Evolutionary conservation across 2,113 vertebrate species (phyloP).

Genomic region (Ictidomys tridecemlineatus): DNA sequence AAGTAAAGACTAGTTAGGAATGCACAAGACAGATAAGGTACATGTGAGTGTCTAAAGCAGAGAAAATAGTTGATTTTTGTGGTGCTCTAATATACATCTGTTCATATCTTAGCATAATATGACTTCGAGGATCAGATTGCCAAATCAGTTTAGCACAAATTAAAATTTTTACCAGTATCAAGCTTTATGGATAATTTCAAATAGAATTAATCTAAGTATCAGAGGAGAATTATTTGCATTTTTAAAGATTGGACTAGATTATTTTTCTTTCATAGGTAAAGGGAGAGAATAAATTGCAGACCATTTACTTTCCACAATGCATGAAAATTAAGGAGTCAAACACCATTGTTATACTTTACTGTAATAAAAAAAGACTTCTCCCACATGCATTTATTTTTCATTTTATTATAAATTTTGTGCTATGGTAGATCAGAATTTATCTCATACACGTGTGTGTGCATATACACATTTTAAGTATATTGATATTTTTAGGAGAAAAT

Average conservation of each 20-base stretch:
- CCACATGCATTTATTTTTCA: constrained; percentile 7
- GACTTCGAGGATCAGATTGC: not conserved
- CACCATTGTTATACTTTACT: not conserved
- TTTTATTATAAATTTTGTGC: constrained; percentile 1
- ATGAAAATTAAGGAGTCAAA: not conserved
- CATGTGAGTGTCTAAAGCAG: not conserved
- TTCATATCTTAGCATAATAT: not conserved
- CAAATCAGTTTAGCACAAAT: not conserved
- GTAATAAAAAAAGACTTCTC: not conserved
- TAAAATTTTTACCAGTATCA: not conserved
- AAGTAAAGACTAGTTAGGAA: not conserved
- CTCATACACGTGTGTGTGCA: not conserved
- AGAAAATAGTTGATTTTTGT: not conserved
- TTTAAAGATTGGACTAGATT: not conserved
- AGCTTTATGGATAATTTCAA: not conserved
- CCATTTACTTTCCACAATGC: not conserved
- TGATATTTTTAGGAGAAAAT: not conserved
- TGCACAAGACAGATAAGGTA: not conserved
- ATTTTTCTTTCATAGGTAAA: not conserved
- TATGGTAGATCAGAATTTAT: not conserved
- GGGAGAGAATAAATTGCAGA: not conserved
- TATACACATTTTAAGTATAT: not conserved
- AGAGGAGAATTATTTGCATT: not conserved
- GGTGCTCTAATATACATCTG: not conserved
- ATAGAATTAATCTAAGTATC: not conserved